Conservation (phyloP, 2,797 vertebrate genomes). For the Eidolon dupreanum region DNA sequence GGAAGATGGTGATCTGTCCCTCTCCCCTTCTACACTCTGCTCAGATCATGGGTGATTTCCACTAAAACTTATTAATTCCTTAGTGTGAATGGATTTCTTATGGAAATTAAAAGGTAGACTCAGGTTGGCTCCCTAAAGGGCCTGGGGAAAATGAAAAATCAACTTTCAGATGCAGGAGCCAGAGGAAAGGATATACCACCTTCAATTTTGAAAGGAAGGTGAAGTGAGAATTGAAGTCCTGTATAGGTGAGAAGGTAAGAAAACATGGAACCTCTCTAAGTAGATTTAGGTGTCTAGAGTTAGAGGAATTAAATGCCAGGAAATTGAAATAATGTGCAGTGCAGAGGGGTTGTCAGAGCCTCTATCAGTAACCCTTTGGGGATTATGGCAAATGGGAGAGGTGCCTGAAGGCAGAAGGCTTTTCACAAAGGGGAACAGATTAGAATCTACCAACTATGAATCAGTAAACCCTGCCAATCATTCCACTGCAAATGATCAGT, state of each 20-base stretch:
- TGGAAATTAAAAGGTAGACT: neutral
- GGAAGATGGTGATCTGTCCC: neutral
- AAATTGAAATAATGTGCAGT: neutral
- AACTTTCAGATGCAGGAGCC: neutral
- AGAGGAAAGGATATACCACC: neutral
- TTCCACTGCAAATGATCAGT: neutral
- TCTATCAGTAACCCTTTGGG: neutral
- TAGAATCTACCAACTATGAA: neutral
- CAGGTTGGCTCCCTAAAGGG: neutral
- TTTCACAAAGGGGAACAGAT: neutral
- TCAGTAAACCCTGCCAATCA: neutral
- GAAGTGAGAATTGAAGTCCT: neutral
- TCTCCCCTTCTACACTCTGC: neutral
- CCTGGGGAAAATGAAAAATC: conserved; percentile 8
- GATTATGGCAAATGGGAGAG: neutral
- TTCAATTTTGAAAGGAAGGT: neutral
- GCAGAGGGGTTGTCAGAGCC: neutral
- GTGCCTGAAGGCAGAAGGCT: neutral
- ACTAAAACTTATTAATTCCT: neutral
- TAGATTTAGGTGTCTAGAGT: neutral
- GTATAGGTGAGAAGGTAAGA: neutral
- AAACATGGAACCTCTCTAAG: neutral
- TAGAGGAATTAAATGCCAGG: neutral
- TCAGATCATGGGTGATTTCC: neutral
- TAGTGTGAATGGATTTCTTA: neutral